Evolutionary conservation across 1,140 invertebrate genomes (phyloP).

Genomic region (Drosophila subpulchrella): DNA sequence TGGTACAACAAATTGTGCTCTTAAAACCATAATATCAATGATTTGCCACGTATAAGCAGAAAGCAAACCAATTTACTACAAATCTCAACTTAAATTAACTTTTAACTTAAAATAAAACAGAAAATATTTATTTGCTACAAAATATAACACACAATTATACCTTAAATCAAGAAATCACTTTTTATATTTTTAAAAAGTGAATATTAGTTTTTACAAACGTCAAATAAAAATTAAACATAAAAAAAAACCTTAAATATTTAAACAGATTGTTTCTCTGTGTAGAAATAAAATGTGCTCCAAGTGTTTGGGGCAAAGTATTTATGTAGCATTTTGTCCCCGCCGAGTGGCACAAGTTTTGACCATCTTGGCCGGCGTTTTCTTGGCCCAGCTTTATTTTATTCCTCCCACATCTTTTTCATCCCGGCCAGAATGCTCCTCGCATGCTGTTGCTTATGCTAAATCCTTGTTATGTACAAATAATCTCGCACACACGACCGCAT

Average conservation of each 20-base stretch:
- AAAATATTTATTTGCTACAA: too few relatives aligned
- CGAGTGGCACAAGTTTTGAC: slow-evolving; percentile 45
- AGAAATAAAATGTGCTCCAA: slow-evolving; percentile 44
- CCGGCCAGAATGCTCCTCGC: slow-evolving; percentile 5
- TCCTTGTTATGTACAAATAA: slow-evolving; percentile 82
- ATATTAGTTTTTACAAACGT: too few relatives aligned
- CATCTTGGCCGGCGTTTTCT: slow-evolving; percentile 28
- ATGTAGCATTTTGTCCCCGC: slow-evolving; percentile 59
- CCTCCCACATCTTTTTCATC: slow-evolving; percentile 8
- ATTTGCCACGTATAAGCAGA: too few relatives aligned
- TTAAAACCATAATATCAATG: too few relatives aligned
- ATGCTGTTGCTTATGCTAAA: slow-evolving; percentile 75
- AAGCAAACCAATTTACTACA: too few relatives aligned
- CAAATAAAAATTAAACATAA: background rate
- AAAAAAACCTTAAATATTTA: background rate
- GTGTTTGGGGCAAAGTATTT: slow-evolving; percentile 59
- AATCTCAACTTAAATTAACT: too few relatives aligned
- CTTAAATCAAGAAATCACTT: too few relatives aligned
- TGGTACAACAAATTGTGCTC: background rate
- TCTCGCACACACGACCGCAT: slow-evolving; percentile 81
- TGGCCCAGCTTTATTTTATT: slow-evolving; percentile 38
- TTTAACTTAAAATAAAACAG: too few relatives aligned
- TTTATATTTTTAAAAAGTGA: too few relatives aligned
- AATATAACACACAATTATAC: too few relatives aligned
- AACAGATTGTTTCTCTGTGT: background rate